Base-by-base conservation (phyloP, 2,113 vertebrate genomes). In the Prolemur simus region DNA sequence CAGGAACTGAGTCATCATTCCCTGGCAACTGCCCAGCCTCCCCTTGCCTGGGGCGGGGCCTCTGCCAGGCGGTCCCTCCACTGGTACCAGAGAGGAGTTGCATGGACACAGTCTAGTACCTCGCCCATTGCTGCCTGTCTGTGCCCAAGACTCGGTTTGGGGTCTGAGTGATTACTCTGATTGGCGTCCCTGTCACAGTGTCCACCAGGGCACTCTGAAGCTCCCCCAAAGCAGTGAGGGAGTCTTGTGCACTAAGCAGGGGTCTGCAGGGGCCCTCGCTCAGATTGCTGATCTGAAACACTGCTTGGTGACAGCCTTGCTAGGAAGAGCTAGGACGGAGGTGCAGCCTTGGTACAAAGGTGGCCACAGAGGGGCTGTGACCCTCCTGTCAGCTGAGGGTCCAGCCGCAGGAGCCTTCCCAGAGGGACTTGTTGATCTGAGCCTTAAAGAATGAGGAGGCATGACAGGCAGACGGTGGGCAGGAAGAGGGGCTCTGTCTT, bases 181-280 rank as follows among this genome's bases (percentile, higher is more conserved):
- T 29, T 39, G 49, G 13, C 11, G 11, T 14, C 11, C 25, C 45
- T 73, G 42, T 54, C n/a, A 42, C 27, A 69, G 49, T 27, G 29
- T 47, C 66, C 25, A 49, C 23, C 25, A 13, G 18, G 27, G 60
- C 20, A 49, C 6, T 8, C 54, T 8, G 32, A 56, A 20, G 5
- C 12, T 45, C 49, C 18, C 13, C 20, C 14, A 58, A 27, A 85
- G 64, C n/a, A 80, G 64, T 10, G 81, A 8, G 8, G 21, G 78
- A 47, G 11, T 4, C n/a, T 76, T 15, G 0, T 0, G 15, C 5
- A 32, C n/a, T 5, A 6, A 64, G 39, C 5, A 56, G 25, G 45
- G 32, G n/a, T 73, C 64, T 34, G 64, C 25, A 34, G 39, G 39
- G 34, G 23, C 52, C 37, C 15, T 76, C 37, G 45, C 32, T 89